A percentile compares a stretch with the other conserved stretches of the same genome.
Conservation (phyloP, 2,797 vertebrate genomes). For the Amblyopsis hoosieri region DNA sequence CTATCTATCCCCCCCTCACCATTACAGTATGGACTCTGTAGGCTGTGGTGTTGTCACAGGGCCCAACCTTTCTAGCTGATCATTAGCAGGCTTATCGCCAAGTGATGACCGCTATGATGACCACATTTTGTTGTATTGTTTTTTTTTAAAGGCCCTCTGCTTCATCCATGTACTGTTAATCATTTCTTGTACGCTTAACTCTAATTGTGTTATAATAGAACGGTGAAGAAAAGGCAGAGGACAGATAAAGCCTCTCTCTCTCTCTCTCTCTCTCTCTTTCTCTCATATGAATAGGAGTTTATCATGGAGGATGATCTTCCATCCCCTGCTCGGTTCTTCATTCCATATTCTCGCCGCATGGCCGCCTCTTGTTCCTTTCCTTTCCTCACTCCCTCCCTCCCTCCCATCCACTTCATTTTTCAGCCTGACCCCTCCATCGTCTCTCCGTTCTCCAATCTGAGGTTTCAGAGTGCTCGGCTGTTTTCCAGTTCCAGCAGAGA, state of each 20-base stretch:
- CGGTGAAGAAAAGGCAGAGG: slow-evolving; percentile 51
- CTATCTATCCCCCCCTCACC: slow-evolving; percentile 13
- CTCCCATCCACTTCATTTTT: slow-evolving; percentile 54
- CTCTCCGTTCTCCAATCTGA: slow-evolving; percentile 39
- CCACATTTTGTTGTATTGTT: slow-evolving; percentile 42
- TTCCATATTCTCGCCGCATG: slow-evolving; percentile 69
- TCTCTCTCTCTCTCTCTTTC: slow-evolving; percentile 1
- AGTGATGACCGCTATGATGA: slow-evolving; percentile 73
- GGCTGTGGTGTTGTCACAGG: slow-evolving; percentile 41
- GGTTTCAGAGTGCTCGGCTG: slow-evolving; percentile 23
- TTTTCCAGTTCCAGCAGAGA: slow-evolving; percentile 14
- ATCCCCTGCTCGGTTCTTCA: slow-evolving; percentile 58
- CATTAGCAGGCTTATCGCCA: slow-evolving; percentile 74
- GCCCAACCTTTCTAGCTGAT: slow-evolving; percentile 61
- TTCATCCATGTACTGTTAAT: slow-evolving; percentile 46
- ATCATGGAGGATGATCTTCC: slow-evolving; percentile 65
- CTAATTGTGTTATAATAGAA: slow-evolving; percentile 68
- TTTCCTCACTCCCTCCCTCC: slow-evolving; percentile 2
- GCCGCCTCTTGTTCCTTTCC: slow-evolving; percentile 55
- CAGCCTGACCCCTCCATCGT: slow-evolving; percentile 54
- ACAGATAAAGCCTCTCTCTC: not conserved
- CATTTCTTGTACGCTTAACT: slow-evolving; percentile 66
- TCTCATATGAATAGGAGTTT: slow-evolving; percentile 62
- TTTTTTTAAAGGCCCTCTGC: slow-evolving; percentile 28
- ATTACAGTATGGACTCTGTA: slow-evolving; percentile 42